Conservation (phyloP, 2,888 invertebrate genomes). For the Argyra leucocephala region DNA sequence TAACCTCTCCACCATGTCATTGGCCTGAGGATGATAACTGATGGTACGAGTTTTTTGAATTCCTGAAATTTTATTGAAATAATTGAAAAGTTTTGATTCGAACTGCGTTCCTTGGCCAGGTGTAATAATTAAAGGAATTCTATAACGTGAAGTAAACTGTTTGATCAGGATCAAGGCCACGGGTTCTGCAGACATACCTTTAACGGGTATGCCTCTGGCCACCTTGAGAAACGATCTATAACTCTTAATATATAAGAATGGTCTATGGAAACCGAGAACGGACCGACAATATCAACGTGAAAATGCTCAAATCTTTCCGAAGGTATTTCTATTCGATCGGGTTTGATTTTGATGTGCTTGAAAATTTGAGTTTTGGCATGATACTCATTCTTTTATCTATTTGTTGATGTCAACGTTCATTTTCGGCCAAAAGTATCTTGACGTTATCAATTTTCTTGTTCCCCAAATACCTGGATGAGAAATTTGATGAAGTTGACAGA, state of each 20-base stretch:
- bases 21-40: constrained; percentile 15
- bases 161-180: too few species aligned
- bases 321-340: not conserved
- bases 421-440: too few species aligned
- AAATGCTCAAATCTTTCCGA: not conserved
- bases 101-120: constrained; percentile 15
- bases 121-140: too few species aligned
- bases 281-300: not conserved
- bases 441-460: too few species aligned
- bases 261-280: not conserved
- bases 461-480: too few species aligned
- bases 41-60: constrained; percentile 12
- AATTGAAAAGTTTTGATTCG: constrained; percentile 13
- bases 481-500: too few species aligned
- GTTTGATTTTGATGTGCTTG: too few species aligned
- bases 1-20: constrained; percentile 17
- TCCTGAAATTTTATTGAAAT: constrained; percentile 12
- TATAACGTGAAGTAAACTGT: too few species aligned
- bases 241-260: constrained; percentile 1
- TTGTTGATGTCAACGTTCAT: too few species aligned
- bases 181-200: constrained; percentile 12
- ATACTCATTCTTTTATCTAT: too few species aligned
- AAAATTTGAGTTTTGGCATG: too few species aligned
- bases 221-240: constrained; percentile 14
- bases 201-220: constrained; percentile 14